Conservation (phyloP, 1,140 invertebrate species). For the Macrostomum lignano region DNA sequence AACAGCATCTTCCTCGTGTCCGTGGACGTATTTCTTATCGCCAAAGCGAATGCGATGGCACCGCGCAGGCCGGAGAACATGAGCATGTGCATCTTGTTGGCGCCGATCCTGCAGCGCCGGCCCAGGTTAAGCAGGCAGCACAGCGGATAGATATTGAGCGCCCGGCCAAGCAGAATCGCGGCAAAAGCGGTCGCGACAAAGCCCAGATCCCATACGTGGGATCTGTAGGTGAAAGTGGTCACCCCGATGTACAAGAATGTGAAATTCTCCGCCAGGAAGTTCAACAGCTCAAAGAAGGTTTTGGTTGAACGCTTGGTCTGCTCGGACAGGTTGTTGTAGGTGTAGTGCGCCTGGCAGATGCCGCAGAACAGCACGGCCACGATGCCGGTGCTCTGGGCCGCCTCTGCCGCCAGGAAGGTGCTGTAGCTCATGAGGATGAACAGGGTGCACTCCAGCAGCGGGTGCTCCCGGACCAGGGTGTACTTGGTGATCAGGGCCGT, state of each 20-base stretch:
- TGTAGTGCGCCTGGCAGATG: conserved; percentile 96
- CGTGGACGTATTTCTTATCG: conserved; percentile 64
- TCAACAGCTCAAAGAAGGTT: conserved; percentile 61
- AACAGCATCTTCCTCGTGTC: conserved; percentile 70
- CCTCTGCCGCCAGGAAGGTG: conserved; percentile 80
- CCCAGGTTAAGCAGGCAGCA: conserved; percentile 74
- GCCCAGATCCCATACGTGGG: conserved; percentile 60
- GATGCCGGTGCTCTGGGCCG: conserved; percentile 52
- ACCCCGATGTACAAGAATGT: conserved; percentile 96
- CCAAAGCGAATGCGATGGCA: conserved; percentile 84
- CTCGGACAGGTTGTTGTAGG: conserved; percentile 73
- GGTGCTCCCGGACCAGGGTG: conserved; percentile 67
- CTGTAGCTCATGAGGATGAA: conserved; percentile 73
- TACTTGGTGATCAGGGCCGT: conserved; percentile 83
- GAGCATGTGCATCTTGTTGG: conserved; percentile 89
- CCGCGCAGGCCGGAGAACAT: conserved; percentile 78
- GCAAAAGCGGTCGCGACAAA: conserved; percentile 77
- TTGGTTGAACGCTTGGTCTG: conserved; percentile 62
- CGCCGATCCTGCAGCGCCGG: conserved; percentile 53
- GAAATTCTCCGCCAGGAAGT: conserved; percentile 90
- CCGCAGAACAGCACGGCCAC: conserved; percentile 31
- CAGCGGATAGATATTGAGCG: conserved; percentile 72
- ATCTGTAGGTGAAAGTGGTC: conserved; percentile 84
- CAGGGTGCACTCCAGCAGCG: conserved; percentile 69
- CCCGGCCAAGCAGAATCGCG: conserved; percentile 53